Conservation (phyloP, 2,797 vertebrate genomes). For the Babyrousa celebensis region DNA sequence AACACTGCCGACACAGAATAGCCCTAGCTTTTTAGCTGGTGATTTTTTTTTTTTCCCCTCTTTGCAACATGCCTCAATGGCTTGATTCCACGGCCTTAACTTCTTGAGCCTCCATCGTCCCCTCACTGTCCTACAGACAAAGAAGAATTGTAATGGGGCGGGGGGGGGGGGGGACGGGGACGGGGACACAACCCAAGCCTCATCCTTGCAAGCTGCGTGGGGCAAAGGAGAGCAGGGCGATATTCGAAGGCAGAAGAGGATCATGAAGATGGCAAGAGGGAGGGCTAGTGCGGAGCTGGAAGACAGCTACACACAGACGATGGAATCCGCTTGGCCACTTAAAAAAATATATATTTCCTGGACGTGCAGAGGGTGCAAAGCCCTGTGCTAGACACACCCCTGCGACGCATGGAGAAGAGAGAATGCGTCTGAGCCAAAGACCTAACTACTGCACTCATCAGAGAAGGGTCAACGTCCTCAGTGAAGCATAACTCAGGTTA, state of each 20-base stretch:
- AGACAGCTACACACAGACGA: background rate
- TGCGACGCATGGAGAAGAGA: background rate
- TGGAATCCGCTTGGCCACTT: background rate
- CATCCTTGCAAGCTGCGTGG: background rate
- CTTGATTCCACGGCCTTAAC: background rate
- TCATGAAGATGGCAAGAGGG: background rate
- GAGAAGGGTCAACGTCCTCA: background rate
- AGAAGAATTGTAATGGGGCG: background rate
- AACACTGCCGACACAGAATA: background rate
- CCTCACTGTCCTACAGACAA: background rate
- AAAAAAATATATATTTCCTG: background rate
- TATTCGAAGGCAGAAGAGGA: background rate
- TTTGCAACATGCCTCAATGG: background rate
- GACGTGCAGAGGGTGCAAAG: background rate
- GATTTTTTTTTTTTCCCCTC: background rate
- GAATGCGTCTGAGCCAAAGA: background rate
- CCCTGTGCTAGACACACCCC: background rate
- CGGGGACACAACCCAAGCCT: background rate
- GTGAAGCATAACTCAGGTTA: background rate
- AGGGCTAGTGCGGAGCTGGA: background rate
- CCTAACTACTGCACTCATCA: background rate
- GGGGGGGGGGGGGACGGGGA: background rate
- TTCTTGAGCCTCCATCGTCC: background rate
- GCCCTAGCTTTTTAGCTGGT: background rate
- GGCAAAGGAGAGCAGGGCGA: background rate